Percentiles rank a stretch among this genome's conserved stretches.
Evolutionary conservation across 1,140 invertebrate species (phyloP).

Genomic region (Calephelis nemesis): DNA sequence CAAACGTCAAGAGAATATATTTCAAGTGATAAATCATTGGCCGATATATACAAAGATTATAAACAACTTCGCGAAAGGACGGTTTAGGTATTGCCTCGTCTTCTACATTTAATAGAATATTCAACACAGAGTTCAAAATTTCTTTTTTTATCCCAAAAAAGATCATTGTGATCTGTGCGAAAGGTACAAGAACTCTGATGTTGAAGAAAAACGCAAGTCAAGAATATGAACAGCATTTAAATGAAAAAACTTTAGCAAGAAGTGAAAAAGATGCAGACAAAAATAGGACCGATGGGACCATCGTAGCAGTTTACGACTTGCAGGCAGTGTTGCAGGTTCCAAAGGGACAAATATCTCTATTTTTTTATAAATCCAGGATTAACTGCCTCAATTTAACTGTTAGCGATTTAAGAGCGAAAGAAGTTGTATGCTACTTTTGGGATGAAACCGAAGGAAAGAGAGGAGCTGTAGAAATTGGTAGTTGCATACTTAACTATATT

Average conservation of each 20-base stretch:
- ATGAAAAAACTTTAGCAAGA: constrained; percentile 37
- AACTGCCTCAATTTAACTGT: constrained; percentile 19
- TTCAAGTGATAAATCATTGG: constrained; percentile 1
- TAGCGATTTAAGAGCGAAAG: constrained; percentile 41
- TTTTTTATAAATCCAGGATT: constrained; percentile 49
- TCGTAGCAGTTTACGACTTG: constrained; percentile 53
- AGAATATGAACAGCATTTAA: constrained; percentile 26
- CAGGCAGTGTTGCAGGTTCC: constrained; percentile 47
- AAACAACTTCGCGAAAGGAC: constrained; percentile 6
- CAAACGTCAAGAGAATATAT: too few species aligned
- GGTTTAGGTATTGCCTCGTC: not conserved
- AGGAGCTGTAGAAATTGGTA: constrained; percentile 28
- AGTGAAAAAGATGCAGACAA: constrained; percentile 32
- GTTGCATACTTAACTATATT: not conserved
- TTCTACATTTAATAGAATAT: constrained; percentile 18
- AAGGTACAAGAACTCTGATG: constrained; percentile 39
- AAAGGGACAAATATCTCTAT: constrained; percentile 38
- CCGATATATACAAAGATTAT: constrained; percentile 18
- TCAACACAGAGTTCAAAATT: constrained; percentile 19
- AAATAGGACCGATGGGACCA: constrained; percentile 35
- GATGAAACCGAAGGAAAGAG: constrained; percentile 42
- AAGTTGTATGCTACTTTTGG: constrained; percentile 48
- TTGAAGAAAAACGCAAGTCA: constrained; percentile 29
- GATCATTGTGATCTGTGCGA: constrained; percentile 38
- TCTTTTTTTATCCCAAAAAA: not conserved